Conservation (phyloP, 2,113 vertebrate species). For the Trogon melanurus region DNA sequence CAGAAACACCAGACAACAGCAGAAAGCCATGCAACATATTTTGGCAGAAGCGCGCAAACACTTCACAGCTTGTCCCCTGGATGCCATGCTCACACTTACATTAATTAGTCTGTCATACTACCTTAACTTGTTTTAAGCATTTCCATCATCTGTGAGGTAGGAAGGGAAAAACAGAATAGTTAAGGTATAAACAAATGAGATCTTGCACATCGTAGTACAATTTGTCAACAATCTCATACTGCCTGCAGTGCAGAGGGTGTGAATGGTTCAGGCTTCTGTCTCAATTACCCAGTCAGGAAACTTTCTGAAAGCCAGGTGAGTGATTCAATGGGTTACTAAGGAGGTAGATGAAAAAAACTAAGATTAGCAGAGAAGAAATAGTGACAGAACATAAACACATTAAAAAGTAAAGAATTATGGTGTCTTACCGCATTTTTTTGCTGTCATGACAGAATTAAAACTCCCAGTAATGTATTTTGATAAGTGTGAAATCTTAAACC, state of each 20-base stretch:
- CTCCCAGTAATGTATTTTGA: not conserved
- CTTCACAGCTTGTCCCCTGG: constrained; percentile 46
- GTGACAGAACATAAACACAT: not conserved
- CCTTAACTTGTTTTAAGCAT: constrained; percentile 83
- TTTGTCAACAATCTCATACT: constrained; percentile 2
- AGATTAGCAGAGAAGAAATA: not conserved
- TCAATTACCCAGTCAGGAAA: not conserved
- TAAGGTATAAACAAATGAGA: constrained; percentile 66
- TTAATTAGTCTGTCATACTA: constrained; percentile 77
- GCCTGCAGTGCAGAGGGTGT: not conserved
- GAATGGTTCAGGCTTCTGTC: not conserved
- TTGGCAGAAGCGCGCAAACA: constrained; percentile 75
- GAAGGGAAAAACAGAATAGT: constrained; percentile 81
- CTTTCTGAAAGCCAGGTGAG: not conserved
- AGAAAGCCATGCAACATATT: constrained; percentile 72
- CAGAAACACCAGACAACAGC: constrained; percentile 57
- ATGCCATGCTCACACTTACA: constrained; percentile 80
- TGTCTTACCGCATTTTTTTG: not conserved
- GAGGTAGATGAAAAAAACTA: not conserved
- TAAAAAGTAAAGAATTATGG: not conserved
- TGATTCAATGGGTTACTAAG: not conserved
- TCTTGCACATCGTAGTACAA: not conserved
- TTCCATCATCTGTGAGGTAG: constrained; percentile 85
- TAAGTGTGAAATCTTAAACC: not conserved
- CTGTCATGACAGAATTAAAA: not conserved